These are phyloP conservation scores for Aspidoscelis tigris DNA, from an alignment of 2,113 vertebrate species.

Conservation along the genomic window DNA sequence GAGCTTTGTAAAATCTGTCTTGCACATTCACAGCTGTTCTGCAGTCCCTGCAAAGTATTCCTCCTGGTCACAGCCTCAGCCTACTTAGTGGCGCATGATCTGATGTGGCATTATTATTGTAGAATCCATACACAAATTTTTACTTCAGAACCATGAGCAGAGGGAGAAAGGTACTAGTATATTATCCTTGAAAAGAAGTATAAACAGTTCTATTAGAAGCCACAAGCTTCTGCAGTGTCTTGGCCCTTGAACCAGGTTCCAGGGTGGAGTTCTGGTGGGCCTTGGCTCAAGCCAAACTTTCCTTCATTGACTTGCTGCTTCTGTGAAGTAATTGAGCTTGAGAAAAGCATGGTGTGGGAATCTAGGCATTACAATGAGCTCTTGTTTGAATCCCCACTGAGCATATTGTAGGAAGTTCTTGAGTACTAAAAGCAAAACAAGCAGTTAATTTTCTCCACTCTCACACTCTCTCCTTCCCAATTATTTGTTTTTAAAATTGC, in stretches of 20 bases:
- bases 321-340: slow-evolving; percentile 24
- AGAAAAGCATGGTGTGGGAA: slow-evolving; percentile 8
- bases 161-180: neutral
- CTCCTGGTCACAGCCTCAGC: too few relatives aligned
- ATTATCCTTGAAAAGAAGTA: neutral
- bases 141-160: neutral
- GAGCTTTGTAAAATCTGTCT: too few relatives aligned
- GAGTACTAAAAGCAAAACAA: slow-evolving; percentile 45
- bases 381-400: slow-evolving; percentile 17
- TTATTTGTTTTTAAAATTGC: slow-evolving; percentile 49
- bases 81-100: too few relatives aligned
- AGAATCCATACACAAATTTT: too few relatives aligned
- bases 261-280: neutral
- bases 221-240: neutral
- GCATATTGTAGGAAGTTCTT: slow-evolving; percentile 37
- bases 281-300: neutral
- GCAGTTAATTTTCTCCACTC: slow-evolving; percentile 32
- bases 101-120: too few relatives aligned
- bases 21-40: too few relatives aligned
- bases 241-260: neutral
- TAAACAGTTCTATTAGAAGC: neutral
- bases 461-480: slow-evolving; percentile 22
- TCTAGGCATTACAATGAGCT: slow-evolving; percentile 7
- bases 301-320: slow-evolving; percentile 21
- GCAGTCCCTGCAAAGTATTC: too few relatives aligned